Evolutionary conservation across 2,888 invertebrate genomes (phyloP), one percentile per base, ranked within the genome.

Genomic region (Harpagoxenus sublaevis): DNA sequence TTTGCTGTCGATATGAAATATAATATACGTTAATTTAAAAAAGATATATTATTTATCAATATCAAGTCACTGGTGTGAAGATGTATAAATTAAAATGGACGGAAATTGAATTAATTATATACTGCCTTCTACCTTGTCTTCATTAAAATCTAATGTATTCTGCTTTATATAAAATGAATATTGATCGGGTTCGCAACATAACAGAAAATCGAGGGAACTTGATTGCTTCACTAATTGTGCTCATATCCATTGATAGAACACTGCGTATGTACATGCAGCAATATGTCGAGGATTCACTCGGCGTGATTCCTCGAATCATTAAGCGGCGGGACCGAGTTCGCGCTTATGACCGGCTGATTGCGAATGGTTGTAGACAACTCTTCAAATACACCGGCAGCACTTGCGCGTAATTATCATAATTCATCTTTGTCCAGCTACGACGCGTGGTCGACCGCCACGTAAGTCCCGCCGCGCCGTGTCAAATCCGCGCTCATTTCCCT

Each of bases 331-430:
- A 85, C 85, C 85, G 82, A 74, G 85, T 57, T 77, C 83, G 68
- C 82, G 83, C 77, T 63, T 85, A 83, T 57, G 60, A 74, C 78
- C 84, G 85, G 66, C 82, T 87, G 88, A 90, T 90, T 86, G 86
- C 87, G 57, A 85, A 84, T 79, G 73, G 82, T 42, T 42, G 53
- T 86, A 84, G 85, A 85, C 89, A 51, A 84, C 83, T 85, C 85
- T 88, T 88, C 88, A 90, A 90, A 90, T 89, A 89, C 53, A 55
- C 6, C 35, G 92, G 92, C 92, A 90, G 89, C 86, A 89, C 74
- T 79, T 85, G 81, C 87, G 87, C 88, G 89, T 93, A 93, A 94
- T 94, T 93, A 94, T 92, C 93, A 93, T 93, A 93, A 93, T 93
- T 94, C 93, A 93, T 84, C 78, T 86, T 83, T 77, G 86, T 78